These are phyloP conservation scores for Otocyon megalotis DNA, from an alignment of 2,113 vertebrate genomes.

Conservation along the genomic window DNA sequence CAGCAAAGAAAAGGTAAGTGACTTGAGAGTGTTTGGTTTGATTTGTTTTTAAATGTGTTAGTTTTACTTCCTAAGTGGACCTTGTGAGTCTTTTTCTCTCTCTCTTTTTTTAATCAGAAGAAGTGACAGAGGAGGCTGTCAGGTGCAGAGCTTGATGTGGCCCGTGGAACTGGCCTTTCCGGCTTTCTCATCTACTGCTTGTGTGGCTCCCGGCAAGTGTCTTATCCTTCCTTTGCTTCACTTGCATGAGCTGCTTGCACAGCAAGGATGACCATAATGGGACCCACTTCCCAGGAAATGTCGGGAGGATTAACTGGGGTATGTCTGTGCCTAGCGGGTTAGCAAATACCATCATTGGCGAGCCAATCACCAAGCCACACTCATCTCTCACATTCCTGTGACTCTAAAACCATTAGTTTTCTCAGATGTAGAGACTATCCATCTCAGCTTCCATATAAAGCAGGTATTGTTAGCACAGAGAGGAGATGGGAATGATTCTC, in stretches of 20 bases:
- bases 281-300: background rate
- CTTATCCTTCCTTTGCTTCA: background rate
- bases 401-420: background rate
- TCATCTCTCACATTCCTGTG: background rate
- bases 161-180: background rate
- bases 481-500: background rate
- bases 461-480: background rate
- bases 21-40: background rate
- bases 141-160: background rate
- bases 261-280: background rate
- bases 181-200: background rate
- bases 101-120: background rate
- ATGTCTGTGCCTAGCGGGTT: background rate
- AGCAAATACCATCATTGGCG: background rate
- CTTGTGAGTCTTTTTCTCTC: background rate
- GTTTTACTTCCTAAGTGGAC: background rate
- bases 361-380: background rate
- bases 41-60: constrained; percentile 3
- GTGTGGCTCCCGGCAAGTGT: background rate
- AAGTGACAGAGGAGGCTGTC: background rate
- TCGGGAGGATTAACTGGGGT: background rate
- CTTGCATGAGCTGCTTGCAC: background rate
- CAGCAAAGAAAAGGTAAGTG: background rate
- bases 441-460: background rate
- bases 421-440: background rate